Evolutionary conservation across 30 jellyfish, hydroid and myxozoan species (phyloP).

Genomic region (Pseudorhiza aurosa): DNA sequence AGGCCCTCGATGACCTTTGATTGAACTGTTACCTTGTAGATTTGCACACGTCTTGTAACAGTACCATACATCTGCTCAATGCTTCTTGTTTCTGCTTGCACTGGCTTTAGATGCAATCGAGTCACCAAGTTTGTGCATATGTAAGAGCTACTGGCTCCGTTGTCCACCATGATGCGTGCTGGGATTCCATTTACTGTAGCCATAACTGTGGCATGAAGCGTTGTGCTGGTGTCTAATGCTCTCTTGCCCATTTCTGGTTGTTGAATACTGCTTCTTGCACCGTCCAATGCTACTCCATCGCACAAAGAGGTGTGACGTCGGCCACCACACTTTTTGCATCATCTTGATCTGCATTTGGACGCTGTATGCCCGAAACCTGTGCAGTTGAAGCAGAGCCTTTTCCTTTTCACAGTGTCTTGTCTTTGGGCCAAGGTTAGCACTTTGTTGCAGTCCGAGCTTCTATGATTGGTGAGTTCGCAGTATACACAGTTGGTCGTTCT

Average conservation of each 20-base stretch:
- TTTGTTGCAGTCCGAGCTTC: conserved; percentile 47
- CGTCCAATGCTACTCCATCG: conserved; percentile 36
- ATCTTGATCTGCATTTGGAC: conserved; percentile 41
- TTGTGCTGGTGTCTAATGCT: conserved; percentile 17
- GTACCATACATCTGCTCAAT: conserved; percentile 74
- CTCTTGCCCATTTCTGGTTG: conserved; percentile 22
- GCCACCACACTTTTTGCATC: conserved; percentile 42
- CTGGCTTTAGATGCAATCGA: conserved; percentile 37
- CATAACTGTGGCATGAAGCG: conserved; percentile 39
- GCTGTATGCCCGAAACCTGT: conserved; percentile 40
- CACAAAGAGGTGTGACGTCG: conserved; percentile 66
- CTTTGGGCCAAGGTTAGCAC: conserved; percentile 2
- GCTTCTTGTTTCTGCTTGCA: conserved; percentile 31
- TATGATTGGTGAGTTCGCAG: conserved; percentile 50
- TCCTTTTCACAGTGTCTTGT: background rate
- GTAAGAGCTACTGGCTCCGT: conserved; percentile 63
- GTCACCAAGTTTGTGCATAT: conserved; percentile 55
- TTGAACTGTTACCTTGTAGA: conserved; percentile 31
- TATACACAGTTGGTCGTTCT: conserved; percentile 37
- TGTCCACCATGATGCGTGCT: conserved; percentile 56
- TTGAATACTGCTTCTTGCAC: conserved; percentile 6
- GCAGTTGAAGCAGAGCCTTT: conserved; percentile 61
- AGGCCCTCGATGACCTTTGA: conserved; percentile 32
- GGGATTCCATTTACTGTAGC: conserved; percentile 34
- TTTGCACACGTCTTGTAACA: conserved; percentile 38